Base-by-base conservation (phyloP, 2,888 invertebrate genomes). In the Acanthosepion pharaonis region DNA sequence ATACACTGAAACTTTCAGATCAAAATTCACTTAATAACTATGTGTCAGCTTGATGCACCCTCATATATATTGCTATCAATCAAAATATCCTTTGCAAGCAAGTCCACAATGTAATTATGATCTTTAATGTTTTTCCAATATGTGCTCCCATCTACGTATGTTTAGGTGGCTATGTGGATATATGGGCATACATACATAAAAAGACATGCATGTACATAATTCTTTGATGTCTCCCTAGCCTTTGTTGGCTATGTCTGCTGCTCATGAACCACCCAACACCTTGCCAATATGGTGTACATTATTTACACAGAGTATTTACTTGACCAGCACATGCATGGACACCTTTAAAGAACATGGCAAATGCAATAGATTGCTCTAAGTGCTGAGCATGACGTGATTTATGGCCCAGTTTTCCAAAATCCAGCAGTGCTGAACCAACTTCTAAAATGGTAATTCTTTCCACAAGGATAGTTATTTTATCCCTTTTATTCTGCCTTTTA, bases 341-440 rank as follows among this genome's bases (percentile, higher is more conserved):
- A 78, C 78, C 78, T 78, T 78, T 78, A 78, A 78, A 78, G 78
- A 78, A 78, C 78, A 78, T n/a, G 78, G 78, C n/a, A 78, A 78
- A 78, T 78, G 78, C 78, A 5, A 78, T 78, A 78, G 78, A 78
- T 78, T n/a, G 78, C 78, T 78, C 78, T n/a, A 78, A 78, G 78
- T n/a, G n/a, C n/a, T n/a, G 78, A 78, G 78, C 78, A n/a, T 78
- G 78, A 78, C 78, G 78, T 78, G 78, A 78, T 78, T 78, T 78
- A 78, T 78, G 78, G 78, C 78, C 78, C 78, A 78, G 78, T n/a
- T 78, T 78, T n/a, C 78, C n/a, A 33, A n/a, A 78, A 78, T 78
- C 78, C 78, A 78, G 33, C 78, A n/a, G 78, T 78, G 78, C 78
- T 15, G 78, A 78, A 78, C 78, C 78, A 33, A 78, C 78, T 78